These are phyloP conservation scores for Podiceps cristatus DNA, from an alignment of 2,113 vertebrate genomes.

Conservation along the genomic window DNA sequence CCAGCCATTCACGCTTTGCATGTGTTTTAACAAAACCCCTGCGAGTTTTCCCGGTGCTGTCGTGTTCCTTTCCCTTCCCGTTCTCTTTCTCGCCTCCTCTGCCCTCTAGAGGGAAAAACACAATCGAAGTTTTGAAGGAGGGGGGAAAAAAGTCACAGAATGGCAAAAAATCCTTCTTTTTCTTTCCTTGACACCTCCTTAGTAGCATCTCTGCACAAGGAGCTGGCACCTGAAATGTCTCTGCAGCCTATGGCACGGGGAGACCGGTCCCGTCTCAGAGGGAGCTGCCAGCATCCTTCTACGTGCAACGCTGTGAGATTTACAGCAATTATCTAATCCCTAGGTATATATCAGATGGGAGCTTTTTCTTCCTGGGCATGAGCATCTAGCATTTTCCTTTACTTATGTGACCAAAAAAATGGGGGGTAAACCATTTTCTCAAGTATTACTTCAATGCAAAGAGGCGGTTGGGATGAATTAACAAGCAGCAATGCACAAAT, in stretches of 20 bases:
- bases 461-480: background rate
- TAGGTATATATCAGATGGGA: background rate
- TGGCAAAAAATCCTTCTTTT: background rate
- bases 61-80: background rate
- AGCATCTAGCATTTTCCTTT: background rate
- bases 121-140: background rate
- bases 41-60: background rate
- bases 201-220: background rate
- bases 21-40: rapidly evolving
- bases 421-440: background rate
- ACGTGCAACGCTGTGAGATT: rapidly evolving
- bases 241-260: background rate
- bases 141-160: background rate
- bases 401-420: background rate
- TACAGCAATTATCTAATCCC: background rate
- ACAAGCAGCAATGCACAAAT: background rate
- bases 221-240: background rate
- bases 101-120: background rate
- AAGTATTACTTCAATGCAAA: background rate
- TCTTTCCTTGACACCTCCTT: background rate
- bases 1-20: background rate
- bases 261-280: background rate
- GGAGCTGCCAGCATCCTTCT: background rate
- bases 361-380: background rate
- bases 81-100: background rate